Evolutionary conservation across 2,797 vertebrate genomes (phyloP), one percentile per base, ranked within the genome.

Genomic region (Knipowitschia caucasica): DNA sequence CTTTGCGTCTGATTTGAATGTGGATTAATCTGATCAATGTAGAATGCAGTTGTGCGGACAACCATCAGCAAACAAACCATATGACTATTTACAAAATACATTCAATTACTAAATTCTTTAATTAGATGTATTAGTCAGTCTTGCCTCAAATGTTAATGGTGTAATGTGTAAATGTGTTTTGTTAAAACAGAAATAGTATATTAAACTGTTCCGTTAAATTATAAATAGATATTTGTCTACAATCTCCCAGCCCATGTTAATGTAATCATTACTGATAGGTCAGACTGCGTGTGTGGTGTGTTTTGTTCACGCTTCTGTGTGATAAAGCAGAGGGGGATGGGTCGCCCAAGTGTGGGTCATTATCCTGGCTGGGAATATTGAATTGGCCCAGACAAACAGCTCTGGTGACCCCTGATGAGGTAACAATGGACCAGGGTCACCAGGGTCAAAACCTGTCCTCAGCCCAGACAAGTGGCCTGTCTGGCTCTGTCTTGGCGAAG

Each of bases 381-480:
- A 84, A 83, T 79, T 74, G 80, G 79, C 60, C 77, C 76, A 88
- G 85, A 86, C 86, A 87, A 88, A 85, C 85, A 68, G 81, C 78
- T 75, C 59, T 59, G 53, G 33, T 26, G 73, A 88, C 85, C 86
- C 73, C 67, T 79, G 80, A 86, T 85, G 85, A 78, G 74, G 67
- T 82, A 83, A 86, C 85, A 88, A 86, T 85, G 50, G 77, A 34
- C 24, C 46, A 25, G 67, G 84, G 81, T 84, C 83, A 68, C 39
- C 1, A 4, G 59, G 79, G 80, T 86, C 82, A 54, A 24, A 80
- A 86, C 86, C 78, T 77, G 83, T 85, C 86, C 82, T 78, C 76
- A 60, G 71, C 64, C 67, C 75, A 85, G 82, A 86, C 85, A 84
- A 80, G 78, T 59, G 7, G 80, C 57, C 75, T 75, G 84, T 88